Evolutionary conservation across 2,888 invertebrate genomes (phyloP), one percentile per base, ranked within the genome.

Genomic region (Chrysina gloriosa): DNA sequence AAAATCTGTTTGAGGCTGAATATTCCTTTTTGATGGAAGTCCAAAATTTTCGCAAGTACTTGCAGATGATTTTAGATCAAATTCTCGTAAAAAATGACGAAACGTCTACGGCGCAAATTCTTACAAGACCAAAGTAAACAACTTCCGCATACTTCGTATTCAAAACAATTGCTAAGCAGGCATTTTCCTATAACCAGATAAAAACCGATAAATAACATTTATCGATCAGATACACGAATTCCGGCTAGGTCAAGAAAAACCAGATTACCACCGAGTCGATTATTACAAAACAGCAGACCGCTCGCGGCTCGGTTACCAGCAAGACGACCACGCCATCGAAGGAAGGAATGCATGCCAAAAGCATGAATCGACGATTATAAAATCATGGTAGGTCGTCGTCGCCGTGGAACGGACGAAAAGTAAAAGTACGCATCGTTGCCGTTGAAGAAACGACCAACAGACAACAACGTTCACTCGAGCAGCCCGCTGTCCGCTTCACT

Each of bases 321-420:
- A 23, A n/a, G n/a, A n/a, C n/a, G n/a, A 47, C 19, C 4, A n/a
- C n/a, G 47, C 9, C 23, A 23, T 23, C n/a, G n/a, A 23, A 47
- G 23, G 47, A 54, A 54, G n/a, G 54, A 54, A 54, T 54, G 54
- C 54, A 29, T 16, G 42, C 58, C 54, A 39, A 58, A 58, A 39
- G 25, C 39, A 54, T 63, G 63, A 58, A 64, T 56, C 56, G 65
- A 56, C 50, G 54, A 61, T 65, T 64, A 65, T 48, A 39, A 45
- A 64, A 68, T 58, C 68, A 47, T 54, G 65, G 56, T 68, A 68
- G 65, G 68, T 68, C 68, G 61, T 68, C 65, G 29, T 27, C n/a
- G 45, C 39, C 6, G 39, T 31, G 29, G 36, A 63, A 42, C 27
- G 27, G 34, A 27, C 39, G 34, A 68, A 68, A 68, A 68, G 68